Conservation (phyloP, 2,888 invertebrate species). For the Notodonta dromedarius region DNA sequence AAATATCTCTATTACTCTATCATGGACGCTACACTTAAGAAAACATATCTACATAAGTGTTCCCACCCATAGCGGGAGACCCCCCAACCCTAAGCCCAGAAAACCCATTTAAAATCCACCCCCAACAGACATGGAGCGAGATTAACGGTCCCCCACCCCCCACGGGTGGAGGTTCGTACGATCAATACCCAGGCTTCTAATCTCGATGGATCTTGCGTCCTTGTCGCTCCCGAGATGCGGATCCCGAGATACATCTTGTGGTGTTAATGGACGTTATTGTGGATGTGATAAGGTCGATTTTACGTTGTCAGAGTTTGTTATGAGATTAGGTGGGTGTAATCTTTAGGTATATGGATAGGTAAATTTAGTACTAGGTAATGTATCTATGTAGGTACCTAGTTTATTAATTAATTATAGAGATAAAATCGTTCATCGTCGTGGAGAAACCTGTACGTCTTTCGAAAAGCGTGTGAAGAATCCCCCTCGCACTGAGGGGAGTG, state of each 20-base stretch:
- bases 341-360: slow-evolving; percentile 22
- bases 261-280: slow-evolving; percentile 31
- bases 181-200: slow-evolving; percentile 72
- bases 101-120: slow-evolving; percentile 64
- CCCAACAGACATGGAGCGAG: slow-evolving; percentile 65
- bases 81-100: slow-evolving; percentile 34
- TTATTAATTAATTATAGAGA: no score
- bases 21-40: background rate
- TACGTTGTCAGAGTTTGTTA: slow-evolving; percentile 6
- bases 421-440: no score
- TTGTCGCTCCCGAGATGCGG: slow-evolving; percentile 69
- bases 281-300: slow-evolving; percentile 19
- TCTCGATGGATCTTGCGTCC: slow-evolving; percentile 74
- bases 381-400: background rate
- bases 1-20: background rate
- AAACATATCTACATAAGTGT: background rate
- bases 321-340: slow-evolving; percentile 26
- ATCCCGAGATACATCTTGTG: slow-evolving; percentile 42
- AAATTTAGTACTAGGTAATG: background rate
- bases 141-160: slow-evolving; percentile 60
- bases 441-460: no score
- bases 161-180: slow-evolving; percentile 40
- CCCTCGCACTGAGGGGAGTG: no score
- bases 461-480: no score
- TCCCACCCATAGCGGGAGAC: background rate